These are phyloP conservation scores for Hydropsyche tenuis DNA, from an alignment of 1,140 invertebrate species.

Conservation along the genomic window DNA sequence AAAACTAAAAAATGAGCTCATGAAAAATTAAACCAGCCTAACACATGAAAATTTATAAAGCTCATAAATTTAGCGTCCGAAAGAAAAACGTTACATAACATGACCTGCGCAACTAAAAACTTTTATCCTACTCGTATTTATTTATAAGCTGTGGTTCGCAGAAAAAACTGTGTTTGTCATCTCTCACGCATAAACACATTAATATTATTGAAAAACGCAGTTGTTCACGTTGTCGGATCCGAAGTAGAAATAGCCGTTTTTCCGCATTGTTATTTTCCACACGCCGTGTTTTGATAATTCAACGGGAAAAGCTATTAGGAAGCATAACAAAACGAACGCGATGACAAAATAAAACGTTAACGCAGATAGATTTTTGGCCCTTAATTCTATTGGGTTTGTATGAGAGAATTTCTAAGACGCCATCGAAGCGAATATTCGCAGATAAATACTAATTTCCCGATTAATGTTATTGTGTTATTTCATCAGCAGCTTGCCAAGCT, in stretches of 20 bases:
- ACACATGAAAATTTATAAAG: slow-evolving; percentile 23
- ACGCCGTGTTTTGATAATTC: not conserved
- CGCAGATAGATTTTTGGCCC: slow-evolving; percentile 7
- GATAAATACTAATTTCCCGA: too few relatives aligned
- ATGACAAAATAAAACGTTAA: not conserved
- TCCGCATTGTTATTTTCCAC: slow-evolving; percentile 5
- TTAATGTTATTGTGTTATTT: too few relatives aligned
- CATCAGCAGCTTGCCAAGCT: too few relatives aligned
- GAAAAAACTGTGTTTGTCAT: not conserved
- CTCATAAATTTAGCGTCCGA: not conserved
- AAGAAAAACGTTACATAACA: slow-evolving; percentile 16
- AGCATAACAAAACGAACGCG: slow-evolving; percentile 1
- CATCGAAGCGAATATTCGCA: too few relatives aligned
- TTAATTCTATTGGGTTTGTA: not conserved
- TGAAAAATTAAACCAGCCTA: not conserved
- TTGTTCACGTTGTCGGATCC: too few relatives aligned
- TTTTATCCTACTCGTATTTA: slow-evolving; percentile 21
- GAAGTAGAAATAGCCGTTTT: not conserved
- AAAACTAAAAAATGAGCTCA: not conserved
- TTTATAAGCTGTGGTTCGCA: not conserved
- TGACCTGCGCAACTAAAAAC: slow-evolving; percentile 21
- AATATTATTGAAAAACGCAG: too few relatives aligned
- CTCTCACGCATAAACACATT: too few relatives aligned
- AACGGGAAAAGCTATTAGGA: not conserved
- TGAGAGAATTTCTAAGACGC: too few relatives aligned